phyloP scores from a whole-genome alignment of 2,888 invertebrate species.

The Lysandra coridon region DNA sequence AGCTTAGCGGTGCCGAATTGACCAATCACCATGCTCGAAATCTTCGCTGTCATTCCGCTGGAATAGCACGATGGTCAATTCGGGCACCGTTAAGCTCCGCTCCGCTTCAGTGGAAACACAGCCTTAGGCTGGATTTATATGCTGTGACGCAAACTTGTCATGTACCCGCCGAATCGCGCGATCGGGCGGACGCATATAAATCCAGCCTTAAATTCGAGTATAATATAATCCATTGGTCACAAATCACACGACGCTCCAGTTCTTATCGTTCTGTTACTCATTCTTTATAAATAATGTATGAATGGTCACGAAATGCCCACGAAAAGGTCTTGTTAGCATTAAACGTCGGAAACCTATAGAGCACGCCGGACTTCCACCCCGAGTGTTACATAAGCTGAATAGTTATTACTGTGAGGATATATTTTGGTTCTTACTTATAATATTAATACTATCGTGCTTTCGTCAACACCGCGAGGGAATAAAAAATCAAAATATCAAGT shows the following conservation, averaged over 20 bases:
- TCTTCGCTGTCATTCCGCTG: too few relatives aligned
- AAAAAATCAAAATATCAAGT: too few relatives aligned
- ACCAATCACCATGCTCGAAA: too few relatives aligned
- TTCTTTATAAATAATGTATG: slow-evolving; percentile 23
- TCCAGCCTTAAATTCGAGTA: neutral
- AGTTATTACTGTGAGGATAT: neutral
- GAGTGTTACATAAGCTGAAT: slow-evolving; percentile 6
- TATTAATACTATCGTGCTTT: neutral
- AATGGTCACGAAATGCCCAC: neutral
- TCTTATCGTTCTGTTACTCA: slow-evolving; percentile 4
- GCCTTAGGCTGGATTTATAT: too few relatives aligned
- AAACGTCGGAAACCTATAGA: neutral
- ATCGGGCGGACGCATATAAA: too few relatives aligned
- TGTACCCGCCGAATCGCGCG: too few relatives aligned
- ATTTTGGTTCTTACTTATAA: neutral
- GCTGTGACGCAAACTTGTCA: too few relatives aligned
- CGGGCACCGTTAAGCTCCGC: too few relatives aligned
- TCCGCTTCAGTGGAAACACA: too few relatives aligned
- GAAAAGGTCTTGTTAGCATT: slow-evolving; percentile 25
- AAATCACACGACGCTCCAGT: neutral
- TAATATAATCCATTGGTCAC: slow-evolving; percentile 7
- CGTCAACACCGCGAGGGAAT: neutral
- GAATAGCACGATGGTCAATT: too few relatives aligned
- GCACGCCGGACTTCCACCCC: neutral
- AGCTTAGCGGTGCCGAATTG: too few relatives aligned